Percentiles rank a stretch among this genome's conserved stretches.
These are phyloP conservation scores for Clarias gariepinus DNA, from an alignment of 2,113 vertebrate species.

Conservation along the genomic window DNA sequence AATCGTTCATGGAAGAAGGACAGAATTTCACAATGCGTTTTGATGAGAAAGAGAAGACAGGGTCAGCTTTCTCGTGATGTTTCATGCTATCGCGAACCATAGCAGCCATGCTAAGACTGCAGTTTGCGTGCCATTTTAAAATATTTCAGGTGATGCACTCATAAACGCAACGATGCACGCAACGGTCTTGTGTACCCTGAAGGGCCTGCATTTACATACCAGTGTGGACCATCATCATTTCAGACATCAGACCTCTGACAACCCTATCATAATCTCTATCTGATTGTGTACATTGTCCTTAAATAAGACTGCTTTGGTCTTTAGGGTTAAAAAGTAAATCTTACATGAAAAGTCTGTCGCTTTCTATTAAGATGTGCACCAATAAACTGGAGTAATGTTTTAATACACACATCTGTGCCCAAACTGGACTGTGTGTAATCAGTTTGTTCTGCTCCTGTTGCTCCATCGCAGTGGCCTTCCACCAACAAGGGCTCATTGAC, in stretches of 20 bases:
- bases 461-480: background rate
- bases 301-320: background rate
- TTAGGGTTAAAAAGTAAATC: background rate
- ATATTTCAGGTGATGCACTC: too few relatives aligned
- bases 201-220: too few relatives aligned
- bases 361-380: background rate
- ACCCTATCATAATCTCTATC: background rate
- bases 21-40: too few relatives aligned
- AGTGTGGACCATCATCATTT: too few relatives aligned
- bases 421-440: background rate
- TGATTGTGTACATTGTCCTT: background rate
- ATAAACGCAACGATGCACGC: too few relatives aligned
- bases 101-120: too few relatives aligned
- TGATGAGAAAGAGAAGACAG: too few relatives aligned
- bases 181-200: too few relatives aligned
- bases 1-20: too few relatives aligned
- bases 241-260: background rate
- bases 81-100: too few relatives aligned
- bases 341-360: background rate
- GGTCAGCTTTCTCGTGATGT: too few relatives aligned
- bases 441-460: background rate
- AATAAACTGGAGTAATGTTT: background rate
- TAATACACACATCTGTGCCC: background rate
- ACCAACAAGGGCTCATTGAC: conserved; percentile 9
- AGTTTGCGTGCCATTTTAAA: too few relatives aligned